Base-by-base conservation (phyloP, 2,113 vertebrate species). In the Cichladusa arquata region DNA sequence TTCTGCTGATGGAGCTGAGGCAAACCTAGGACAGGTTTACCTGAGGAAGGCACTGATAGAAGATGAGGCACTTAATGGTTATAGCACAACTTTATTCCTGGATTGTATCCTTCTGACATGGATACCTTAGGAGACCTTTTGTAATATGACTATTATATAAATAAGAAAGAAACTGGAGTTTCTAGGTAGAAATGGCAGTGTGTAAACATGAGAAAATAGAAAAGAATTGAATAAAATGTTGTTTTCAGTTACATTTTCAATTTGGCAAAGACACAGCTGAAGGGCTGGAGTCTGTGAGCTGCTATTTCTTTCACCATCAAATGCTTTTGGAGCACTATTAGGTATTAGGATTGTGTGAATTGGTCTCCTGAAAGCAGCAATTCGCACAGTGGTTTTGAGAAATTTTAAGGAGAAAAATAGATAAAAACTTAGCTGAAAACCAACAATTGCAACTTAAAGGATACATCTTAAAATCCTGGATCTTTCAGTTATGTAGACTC, bases 371-470 rank as follows among this genome's bases (percentile, higher is more conserved):
- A 61, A 84, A 88, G 80, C 25, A 80, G 20, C 8, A 77, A 38
- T 69, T 88, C 56, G 48, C 12, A 57, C 8, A 44, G 23, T 34
- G 33, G 51, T 83, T 83, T 76, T n/a, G 14, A 90, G n/a, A 90
- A 8, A 19, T 36, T 78, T 90, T 53, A 48, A 62, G 84, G 40
- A 88, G 19, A 85, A 97, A 93, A 96, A 74, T n/a, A 90, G 62
- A 92, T 83, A 88, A 81, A 78, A 93, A 85, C 8, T 69, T 78
- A 34, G 19, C 31, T 93, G 57, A 50, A 95, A 93, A 95, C 11
- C 60, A 93, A 69, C 78, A 93, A 71, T 56, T 83, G 71, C 54
- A 95, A 36, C 34, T 77, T 82, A 51, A 90, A 73, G 50, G 40
- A 50, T 74, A 50, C 20, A 33, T n/a, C 91, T 90, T 15, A 5